A percentile compares a stretch with the other conserved stretches of the same genome.
phyloP scores from a whole-genome alignment of 1,140 invertebrate genomes.

The Capitella teleta region DNA sequence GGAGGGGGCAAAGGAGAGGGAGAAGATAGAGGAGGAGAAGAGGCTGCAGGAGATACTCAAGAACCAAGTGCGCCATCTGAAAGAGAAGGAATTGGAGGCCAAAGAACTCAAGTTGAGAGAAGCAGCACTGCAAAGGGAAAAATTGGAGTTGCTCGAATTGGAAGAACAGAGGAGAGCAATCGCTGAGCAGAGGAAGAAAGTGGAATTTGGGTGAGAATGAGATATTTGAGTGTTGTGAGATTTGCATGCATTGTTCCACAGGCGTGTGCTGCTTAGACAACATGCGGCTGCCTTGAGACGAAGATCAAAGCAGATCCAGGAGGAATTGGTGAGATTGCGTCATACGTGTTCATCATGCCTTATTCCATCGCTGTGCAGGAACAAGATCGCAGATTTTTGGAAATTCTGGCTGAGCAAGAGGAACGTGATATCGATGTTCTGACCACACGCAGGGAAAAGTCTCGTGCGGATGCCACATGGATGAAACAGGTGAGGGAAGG shows the following conservation, averaged over 20 bases:
- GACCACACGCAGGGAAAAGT: conserved; percentile 30
- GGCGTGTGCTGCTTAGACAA: conserved; percentile 33
- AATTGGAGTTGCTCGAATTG: conserved; percentile 31
- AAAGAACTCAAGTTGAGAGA: not conserved
- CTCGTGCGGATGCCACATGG: conserved; percentile 36
- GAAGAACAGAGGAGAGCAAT: conserved; percentile 27
- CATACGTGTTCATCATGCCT: too few relatives aligned
- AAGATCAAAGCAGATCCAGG: conserved; percentile 31
- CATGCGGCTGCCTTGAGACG: conserved; percentile 38
- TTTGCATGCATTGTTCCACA: conserved; percentile 13
- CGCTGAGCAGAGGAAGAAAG: conserved; percentile 24
- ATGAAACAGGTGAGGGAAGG: conserved; percentile 32
- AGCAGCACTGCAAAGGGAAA: too few relatives aligned
- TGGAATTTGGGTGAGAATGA: conserved; percentile 29
- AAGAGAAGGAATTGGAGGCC: conserved; percentile 33
- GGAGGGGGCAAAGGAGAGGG: conserved; percentile 24
- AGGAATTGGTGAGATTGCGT: conserved; percentile 31
- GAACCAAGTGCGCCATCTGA: conserved; percentile 35
- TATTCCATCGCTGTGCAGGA: too few relatives aligned
- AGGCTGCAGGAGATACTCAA: conserved; percentile 27
- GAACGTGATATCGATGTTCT: conserved; percentile 22
- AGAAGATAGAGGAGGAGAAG: conserved; percentile 25
- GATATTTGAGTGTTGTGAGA: not conserved
- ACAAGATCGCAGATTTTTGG: conserved; percentile 31
- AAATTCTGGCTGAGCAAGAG: conserved; percentile 28